Percentiles rank a stretch among this genome's conserved stretches.
These are phyloP conservation scores for Vanessa tameamea DNA, from an alignment of 1,140 invertebrate genomes.

Conservation along the genomic window DNA sequence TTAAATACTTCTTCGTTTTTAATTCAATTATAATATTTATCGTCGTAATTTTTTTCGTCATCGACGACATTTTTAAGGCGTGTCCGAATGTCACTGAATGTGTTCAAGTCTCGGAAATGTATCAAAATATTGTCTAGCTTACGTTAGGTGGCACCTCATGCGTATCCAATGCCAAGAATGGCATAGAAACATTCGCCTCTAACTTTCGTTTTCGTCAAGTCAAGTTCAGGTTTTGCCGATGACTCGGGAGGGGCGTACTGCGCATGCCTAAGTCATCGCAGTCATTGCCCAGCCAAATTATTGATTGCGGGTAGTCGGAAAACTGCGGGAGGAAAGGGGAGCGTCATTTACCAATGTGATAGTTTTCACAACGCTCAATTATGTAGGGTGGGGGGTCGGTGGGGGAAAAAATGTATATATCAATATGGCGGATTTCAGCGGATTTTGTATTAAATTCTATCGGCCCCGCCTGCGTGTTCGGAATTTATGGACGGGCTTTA, in stretches of 20 bases:
- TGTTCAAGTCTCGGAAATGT: constrained; percentile 33
- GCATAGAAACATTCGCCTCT: constrained; percentile 75
- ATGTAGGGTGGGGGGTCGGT: constrained; percentile 61
- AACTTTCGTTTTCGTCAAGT: constrained; percentile 80
- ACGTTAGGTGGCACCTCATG: constrained; percentile 52
- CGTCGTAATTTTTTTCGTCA: constrained; percentile 16
- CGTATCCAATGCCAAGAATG: constrained; percentile 74
- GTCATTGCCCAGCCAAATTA: constrained; percentile 80
- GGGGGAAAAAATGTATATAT: constrained; percentile 73
- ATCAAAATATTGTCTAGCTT: constrained; percentile 46
- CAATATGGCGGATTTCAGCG: constrained; percentile 71
- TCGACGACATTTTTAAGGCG: constrained; percentile 34
- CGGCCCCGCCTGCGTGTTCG: constrained; percentile 58
- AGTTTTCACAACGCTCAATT: constrained; percentile 80
- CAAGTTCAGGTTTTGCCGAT: constrained; percentile 79
- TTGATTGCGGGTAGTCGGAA: constrained; percentile 78
- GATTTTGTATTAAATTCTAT: constrained; percentile 78
- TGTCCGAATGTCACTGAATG: constrained; percentile 23
- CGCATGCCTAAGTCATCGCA: constrained; percentile 78
- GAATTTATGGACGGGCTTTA: constrained; percentile 64
- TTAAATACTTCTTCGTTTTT: not conserved
- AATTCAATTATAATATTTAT: not conserved
- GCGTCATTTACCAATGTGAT: constrained; percentile 77
- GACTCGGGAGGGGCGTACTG: constrained; percentile 57
- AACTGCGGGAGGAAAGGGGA: constrained; percentile 63